These are phyloP conservation scores for Cenopis cana DNA, from an alignment of 2,888 invertebrate genomes.

Conservation along the genomic window DNA sequence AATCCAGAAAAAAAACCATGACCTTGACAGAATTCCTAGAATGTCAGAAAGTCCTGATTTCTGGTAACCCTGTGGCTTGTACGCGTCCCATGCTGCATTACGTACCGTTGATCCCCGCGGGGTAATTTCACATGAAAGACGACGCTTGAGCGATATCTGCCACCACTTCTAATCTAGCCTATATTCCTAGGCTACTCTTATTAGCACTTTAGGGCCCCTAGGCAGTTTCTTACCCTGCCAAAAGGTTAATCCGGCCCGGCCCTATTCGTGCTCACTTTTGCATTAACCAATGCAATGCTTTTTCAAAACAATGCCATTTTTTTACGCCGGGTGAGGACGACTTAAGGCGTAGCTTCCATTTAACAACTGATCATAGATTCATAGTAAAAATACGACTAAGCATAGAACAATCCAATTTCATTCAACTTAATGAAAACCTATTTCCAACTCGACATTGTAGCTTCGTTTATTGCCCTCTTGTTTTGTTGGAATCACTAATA, in stretches of 20 bases:
- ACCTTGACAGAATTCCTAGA: neutral
- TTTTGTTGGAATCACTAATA: slow-evolving; percentile 2
- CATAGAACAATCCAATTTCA: no score
- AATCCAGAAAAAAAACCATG: neutral
- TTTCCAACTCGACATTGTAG: slow-evolving; percentile 8
- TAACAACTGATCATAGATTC: no score
- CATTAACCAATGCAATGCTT: no score
- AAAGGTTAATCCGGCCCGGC: no score
- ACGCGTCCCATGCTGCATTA: neutral
- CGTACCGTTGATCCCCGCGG: neutral
- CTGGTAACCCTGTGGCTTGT: no score
- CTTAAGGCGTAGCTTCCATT: no score
- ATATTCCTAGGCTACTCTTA: slow-evolving; percentile 10
- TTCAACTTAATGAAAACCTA: no score
- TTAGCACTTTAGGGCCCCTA: no score
- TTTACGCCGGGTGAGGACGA: no score
- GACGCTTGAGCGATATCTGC: slow-evolving; percentile 10
- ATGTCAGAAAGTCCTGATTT: neutral
- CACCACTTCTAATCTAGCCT: slow-evolving; percentile 5
- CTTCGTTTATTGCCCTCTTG: slow-evolving; percentile 15
- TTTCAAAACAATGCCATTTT: no score
- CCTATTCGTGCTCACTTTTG: no score
- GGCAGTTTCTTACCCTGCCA: no score
- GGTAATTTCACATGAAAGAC: neutral
- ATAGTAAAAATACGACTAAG: neutral